Base-by-base conservation (phyloP, 2,113 vertebrate genomes). In the Syngnathoides biaculeatus region DNA sequence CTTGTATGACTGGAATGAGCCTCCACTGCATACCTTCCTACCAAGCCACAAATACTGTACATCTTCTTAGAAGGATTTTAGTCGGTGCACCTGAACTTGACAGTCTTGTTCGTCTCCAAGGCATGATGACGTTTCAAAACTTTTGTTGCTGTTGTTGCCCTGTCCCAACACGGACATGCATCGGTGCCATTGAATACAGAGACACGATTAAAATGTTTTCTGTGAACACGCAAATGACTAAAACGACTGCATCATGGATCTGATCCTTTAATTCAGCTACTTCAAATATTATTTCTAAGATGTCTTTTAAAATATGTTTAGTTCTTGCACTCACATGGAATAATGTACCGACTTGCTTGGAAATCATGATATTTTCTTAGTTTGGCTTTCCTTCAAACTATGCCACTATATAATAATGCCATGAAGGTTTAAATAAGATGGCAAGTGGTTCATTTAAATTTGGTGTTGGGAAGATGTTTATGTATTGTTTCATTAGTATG, bases 1-100 rank as follows among this genome's bases (percentile, higher is more conserved):
- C 64, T 74, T 68, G 74, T 69, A 68, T 78, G 80, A 75, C 6
- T 61, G 78, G 78, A 68, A 83, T 81, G 84, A 55, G 26, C 9
- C 52, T 17, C 71, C 61, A 30, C 74, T 73, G 56, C 74, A 72
- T 79, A 70, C 70, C 50, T 65, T 12, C 13, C 40, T 10, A n/a
- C 63, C 64, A 55, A 30, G 38, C 63, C n/a, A n/a, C n/a, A n/a
- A n/a, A n/a, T n/a, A n/a, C n/a, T n/a, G n/a, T n/a, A n/a, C n/a
- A n/a, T n/a, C n/a, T n/a, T n/a, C n/a, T n/a, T n/a, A n/a, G n/a
- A n/a, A n/a, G n/a, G n/a, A n/a, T n/a, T n/a, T n/a, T n/a, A n/a
- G n/a, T n/a, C n/a, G n/a, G 19, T 52, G 63, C 22, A 53, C 48
- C 43, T 27, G 39, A 75, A 69, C 71, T 65, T 0, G 53, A 48